Evolutionary conservation across 2,888 invertebrate genomes (phyloP).

Genomic region (Melanchra persicariae): DNA sequence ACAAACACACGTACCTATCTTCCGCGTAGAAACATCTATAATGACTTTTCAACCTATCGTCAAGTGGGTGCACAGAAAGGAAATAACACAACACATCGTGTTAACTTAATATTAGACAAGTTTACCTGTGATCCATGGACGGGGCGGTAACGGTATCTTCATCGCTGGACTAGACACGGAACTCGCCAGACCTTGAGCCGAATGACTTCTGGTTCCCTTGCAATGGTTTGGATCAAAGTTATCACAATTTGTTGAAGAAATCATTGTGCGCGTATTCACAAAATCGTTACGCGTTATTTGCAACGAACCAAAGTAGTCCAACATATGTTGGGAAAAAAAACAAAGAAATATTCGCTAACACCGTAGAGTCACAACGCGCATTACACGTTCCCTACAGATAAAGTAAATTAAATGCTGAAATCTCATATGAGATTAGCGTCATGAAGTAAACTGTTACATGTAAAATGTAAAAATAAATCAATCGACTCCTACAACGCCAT

Average conservation of each 20-base stretch:
- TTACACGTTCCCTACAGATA: slow-evolving; percentile 71
- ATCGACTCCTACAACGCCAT: slow-evolving; percentile 85
- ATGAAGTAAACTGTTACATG: slow-evolving; percentile 83
- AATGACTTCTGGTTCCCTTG: slow-evolving; percentile 83
- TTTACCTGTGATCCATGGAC: slow-evolving; percentile 88
- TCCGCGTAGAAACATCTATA: slow-evolving; percentile 40
- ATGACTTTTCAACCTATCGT: neutral
- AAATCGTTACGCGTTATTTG: slow-evolving; percentile 71
- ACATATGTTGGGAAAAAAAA: slow-evolving; percentile 84
- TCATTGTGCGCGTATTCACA: slow-evolving; percentile 74
- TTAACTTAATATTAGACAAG: slow-evolving; percentile 61
- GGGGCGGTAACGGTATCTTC: slow-evolving; percentile 89
- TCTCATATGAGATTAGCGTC: slow-evolving; percentile 87
- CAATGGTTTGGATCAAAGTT: slow-evolving; percentile 66
- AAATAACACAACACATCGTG: slow-evolving; percentile 45
- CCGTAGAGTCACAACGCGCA: slow-evolving; percentile 69
- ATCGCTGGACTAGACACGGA: slow-evolving; percentile 81
- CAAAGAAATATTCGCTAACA: slow-evolving; percentile 76
- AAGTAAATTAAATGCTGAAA: slow-evolving; percentile 81
- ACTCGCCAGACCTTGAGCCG: slow-evolving; percentile 85
- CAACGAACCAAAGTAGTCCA: slow-evolving; percentile 79
- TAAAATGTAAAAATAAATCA: slow-evolving; percentile 86
- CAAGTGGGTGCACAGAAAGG: neutral
- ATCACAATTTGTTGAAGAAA: slow-evolving; percentile 75
- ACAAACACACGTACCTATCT: slow-evolving; percentile 34